Evolutionary conservation across 2,797 vertebrate genomes (phyloP).

Genomic region (Kryptopterus vitreolus): DNA sequence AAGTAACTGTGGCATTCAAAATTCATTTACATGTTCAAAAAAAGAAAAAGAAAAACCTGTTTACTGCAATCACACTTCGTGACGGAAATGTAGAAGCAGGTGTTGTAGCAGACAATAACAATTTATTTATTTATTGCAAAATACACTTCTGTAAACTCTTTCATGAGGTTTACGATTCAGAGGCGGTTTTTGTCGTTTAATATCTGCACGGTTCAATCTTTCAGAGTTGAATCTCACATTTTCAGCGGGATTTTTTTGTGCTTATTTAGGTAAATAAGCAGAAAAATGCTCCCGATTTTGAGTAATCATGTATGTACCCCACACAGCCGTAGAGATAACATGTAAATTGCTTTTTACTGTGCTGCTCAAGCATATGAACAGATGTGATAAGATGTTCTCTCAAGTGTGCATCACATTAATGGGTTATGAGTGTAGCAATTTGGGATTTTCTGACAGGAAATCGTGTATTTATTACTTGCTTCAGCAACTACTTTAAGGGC

Average conservation of each 20-base stretch:
- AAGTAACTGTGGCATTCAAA: not conserved
- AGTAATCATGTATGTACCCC: not conserved
- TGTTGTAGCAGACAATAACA: not conserved
- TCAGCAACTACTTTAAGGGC: not conserved
- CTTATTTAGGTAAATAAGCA: not conserved
- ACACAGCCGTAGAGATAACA: not conserved
- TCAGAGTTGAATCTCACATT: not conserved
- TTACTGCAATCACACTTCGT: not conserved
- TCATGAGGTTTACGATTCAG: not conserved
- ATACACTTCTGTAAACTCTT: not conserved
- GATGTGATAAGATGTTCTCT: not conserved
- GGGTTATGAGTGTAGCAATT: not conserved
- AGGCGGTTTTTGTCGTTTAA: not conserved
- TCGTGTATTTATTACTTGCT: not conserved
- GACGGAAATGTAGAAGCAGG: not conserved
- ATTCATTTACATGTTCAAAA: not conserved
- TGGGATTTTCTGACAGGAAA: not conserved
- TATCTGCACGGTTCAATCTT: not conserved
- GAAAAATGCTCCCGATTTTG: not conserved
- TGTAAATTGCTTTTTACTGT: not conserved
- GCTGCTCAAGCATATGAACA: not conserved
- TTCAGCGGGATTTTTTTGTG: not conserved
- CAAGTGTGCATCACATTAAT: not conserved
- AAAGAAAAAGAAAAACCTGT: not conserved
- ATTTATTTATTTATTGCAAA: not conserved